Evolutionary conservation across 2,797 vertebrate species (phyloP), one percentile per base, ranked within the genome.

Genomic region (Liparis tanakae): DNA sequence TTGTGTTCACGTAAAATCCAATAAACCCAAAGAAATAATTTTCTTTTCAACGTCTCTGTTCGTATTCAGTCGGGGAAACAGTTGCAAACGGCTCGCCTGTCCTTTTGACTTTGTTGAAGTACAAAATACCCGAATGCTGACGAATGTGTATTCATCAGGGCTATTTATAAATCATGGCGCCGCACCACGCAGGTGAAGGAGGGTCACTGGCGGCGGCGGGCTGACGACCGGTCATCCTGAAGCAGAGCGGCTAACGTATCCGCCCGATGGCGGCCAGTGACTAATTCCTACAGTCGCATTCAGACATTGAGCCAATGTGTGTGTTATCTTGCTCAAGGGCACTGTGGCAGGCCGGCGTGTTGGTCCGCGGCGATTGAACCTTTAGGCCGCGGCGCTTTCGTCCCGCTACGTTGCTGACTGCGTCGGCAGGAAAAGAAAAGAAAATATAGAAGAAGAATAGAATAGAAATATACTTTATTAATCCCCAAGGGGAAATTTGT

Each of bases 71-170:
- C 25, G 25, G 25, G 25, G 4, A 10, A 18, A 37, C 7, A 33
- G 44, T 48, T 30, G 25, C 10, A 56, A 56, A 68, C 33, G 53
- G 18, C 56, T 77, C 58, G 55, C 44, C 18, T 73, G 81, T 84
- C 85, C 81, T 72, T 90, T 87, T 89, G 82, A 91, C 89, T 87
- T 90, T 74, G 70, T 62, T 14, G 53, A 86, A 81, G 65, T 46
- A 41, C 84, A 85, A 82, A 83, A 88, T 68, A 83, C 77, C 79
- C 82, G 89, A 89, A 92, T 85, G 82, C 82, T 79, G 74, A 78
- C 56, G 53, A 69, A 89, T 91, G 78, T 89, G 92, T 92, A 88
- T 92, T 91, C 90, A 91, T 88, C 72, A 37, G 1, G 67, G 76
- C 67, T 91, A 89, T 91, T 91, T 88, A 88, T 91, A 88, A 90